Evolutionary conservation across 2,888 invertebrate species (phyloP), one percentile per base, ranked within the genome.

Genomic region (Athalia circularis): DNA sequence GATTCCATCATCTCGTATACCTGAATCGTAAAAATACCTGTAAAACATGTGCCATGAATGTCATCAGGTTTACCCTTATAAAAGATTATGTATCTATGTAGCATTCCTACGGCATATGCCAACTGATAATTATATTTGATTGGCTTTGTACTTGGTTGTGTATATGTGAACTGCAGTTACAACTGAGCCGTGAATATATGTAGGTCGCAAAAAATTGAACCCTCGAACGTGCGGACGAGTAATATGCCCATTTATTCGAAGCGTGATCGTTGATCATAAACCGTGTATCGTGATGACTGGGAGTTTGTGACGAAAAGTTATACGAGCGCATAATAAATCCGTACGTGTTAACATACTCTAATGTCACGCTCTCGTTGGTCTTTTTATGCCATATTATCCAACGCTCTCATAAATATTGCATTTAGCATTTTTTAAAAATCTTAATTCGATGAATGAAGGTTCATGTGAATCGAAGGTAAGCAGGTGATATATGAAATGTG

Each of bases 231-330:
- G 52, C 29, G 29, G 7, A 15, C 64, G 43, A 15, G 47, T 13
- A 65, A 48, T 65, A 65, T 65, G 13, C 11, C 54, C 54, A 52
- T 68, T 54, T 11, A 68, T 52, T 50, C 6, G 6, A 68, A 50
- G 54, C 54, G 68, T 54, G 68, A 54, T 68, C 68, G 45, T 68
- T 6, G 50, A 68, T 68, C 68, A 68, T 68, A 54, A 68, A 54
- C 52, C 54, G n/a, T 54, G 15, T 50, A 11, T 45, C 6, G 65
- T n/a, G 15, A 65, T 13, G n/a, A 65, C 47, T 6, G 15, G 11
- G 11, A 47, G 43, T 29, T 29, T 29, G 29, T 29, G 29, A 29
- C 29, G 29, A 29, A 29, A 29, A 29, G 29, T 29, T 29, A 29
- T 29, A 29, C 29, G 29, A 29, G 29, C 1, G 29, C 29, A 29